Evolutionary conservation across 1,140 invertebrate genomes (phyloP).

Genomic region (Harpegnathos saltator): DNA sequence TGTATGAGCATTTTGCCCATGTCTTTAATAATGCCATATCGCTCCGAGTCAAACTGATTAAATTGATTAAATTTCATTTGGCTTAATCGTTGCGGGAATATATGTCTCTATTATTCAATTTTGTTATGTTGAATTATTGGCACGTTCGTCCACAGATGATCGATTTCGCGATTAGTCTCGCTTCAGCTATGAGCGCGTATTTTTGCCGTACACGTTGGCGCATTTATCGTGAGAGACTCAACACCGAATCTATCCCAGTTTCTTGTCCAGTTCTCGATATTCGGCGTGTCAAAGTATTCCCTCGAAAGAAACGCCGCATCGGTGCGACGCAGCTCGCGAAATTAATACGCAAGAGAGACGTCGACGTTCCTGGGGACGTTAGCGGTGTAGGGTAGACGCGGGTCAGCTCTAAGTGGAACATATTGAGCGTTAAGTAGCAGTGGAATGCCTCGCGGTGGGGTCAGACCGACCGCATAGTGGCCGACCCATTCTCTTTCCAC

Average conservation of each 20-base stretch:
- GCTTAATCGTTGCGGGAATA: background rate
- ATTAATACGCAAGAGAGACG: constrained; percentile 48
- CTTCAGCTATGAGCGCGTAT: background rate
- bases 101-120: too few relatives aligned
- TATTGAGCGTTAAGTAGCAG: constrained; percentile 80
- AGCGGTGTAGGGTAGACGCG: constrained; percentile 60
- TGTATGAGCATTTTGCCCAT: background rate
- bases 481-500: constrained; percentile 52
- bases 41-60: background rate
- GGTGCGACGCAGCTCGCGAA: background rate
- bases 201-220: too few relatives aligned
- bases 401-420: constrained; percentile 78
- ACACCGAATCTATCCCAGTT: background rate
- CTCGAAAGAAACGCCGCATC: background rate
- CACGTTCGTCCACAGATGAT: background rate
- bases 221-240: background rate
- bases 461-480: constrained; percentile 61
- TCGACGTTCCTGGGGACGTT: constrained; percentile 46
- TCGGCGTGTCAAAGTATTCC: background rate
- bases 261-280: background rate
- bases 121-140: background rate
- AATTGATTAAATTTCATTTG: constrained; percentile 3
- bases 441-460: constrained; percentile 71
- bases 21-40: background rate
- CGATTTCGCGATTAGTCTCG: background rate